Evolutionary conservation across 2,888 invertebrate species (phyloP).

Genomic region (Formica aserva): DNA sequence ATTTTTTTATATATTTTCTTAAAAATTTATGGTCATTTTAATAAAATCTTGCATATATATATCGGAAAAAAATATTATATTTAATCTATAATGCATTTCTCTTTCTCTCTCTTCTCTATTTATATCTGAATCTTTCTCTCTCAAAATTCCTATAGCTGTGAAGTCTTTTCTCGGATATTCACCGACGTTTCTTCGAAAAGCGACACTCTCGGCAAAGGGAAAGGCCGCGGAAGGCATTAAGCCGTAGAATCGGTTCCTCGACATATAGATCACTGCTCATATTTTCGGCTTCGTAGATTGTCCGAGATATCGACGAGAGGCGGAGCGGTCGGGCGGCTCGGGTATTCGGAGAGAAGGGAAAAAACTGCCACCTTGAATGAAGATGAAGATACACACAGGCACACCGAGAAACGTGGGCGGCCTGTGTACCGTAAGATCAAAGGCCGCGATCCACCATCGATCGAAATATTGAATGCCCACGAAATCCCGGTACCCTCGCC

Average conservation of each 20-base stretch:
- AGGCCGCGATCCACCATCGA: slow-evolving; percentile 68
- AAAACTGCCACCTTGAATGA: slow-evolving; percentile 77
- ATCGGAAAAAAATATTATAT: not conserved
- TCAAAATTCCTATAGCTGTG: not conserved
- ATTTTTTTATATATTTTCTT: not conserved
- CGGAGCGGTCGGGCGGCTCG: slow-evolving; percentile 20
- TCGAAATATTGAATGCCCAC: slow-evolving; percentile 78
- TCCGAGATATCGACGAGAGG: slow-evolving; percentile 27
- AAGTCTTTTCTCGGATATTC: slow-evolving; percentile 3
- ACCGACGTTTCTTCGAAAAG: slow-evolving; percentile 16
- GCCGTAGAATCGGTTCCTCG: slow-evolving; percentile 61
- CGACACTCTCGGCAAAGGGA: slow-evolving; percentile 9
- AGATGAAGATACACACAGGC: slow-evolving; percentile 76
- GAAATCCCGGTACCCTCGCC: slow-evolving; percentile 59
- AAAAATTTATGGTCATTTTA: not conserved
- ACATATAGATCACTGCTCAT: slow-evolving; percentile 60
- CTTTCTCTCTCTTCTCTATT: not conserved
- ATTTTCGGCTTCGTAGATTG: slow-evolving; percentile 23
- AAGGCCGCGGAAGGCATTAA: slow-evolving; percentile 27
- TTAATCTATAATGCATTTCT: not conserved
- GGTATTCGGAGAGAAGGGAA: slow-evolving; percentile 62
- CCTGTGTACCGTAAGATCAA: slow-evolving; percentile 80
- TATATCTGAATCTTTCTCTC: not conserved
- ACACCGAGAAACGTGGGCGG: slow-evolving; percentile 75
- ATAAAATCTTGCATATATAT: not conserved